A percentile compares a stretch with the other conserved stretches of the same genome.
Evolutionary conservation across 92 coral and sea anemone genomes (phyloP).

Genomic region (Heliopora coerulea): DNA sequence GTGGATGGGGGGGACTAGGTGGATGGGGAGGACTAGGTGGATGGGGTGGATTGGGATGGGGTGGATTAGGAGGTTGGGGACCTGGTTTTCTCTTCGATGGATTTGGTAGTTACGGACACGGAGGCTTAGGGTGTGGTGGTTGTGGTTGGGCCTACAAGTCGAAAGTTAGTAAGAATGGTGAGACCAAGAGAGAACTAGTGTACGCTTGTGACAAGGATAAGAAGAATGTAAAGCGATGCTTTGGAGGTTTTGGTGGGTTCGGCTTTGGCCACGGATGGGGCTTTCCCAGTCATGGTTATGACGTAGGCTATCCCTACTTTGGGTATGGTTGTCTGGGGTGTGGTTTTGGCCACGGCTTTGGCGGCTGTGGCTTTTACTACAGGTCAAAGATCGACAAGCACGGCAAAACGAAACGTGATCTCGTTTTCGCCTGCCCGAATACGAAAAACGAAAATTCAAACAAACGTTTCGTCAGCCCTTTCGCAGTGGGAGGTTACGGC

Average conservation of each 20-base stretch:
- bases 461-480: constrained; percentile 25
- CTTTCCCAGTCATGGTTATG: constrained; percentile 57
- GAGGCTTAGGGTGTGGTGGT: constrained; percentile 42
- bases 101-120: background rate
- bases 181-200: constrained; percentile 7
- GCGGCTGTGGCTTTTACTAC: constrained; percentile 43
- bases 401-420: constrained; percentile 35
- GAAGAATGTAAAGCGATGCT: constrained; percentile 13
- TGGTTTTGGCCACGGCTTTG: constrained; percentile 3
- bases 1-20: constrained; percentile 46
- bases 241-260: constrained; percentile 39
- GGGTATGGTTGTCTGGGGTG: constrained; percentile 48
- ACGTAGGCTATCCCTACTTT: constrained; percentile 47
- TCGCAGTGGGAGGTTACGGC: constrained; percentile 21
- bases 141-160: constrained; percentile 12
- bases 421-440: constrained; percentile 19
- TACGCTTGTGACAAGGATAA: constrained; percentile 10
- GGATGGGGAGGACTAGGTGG: background rate
- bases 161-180: constrained; percentile 1
- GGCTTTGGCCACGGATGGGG: constrained; percentile 49
- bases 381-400: constrained; percentile 26
- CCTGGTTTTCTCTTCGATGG: constrained; percentile 15
- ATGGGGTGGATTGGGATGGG: background rate
- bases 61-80: background rate
- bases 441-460: background rate